phyloP scores from a whole-genome alignment of 2,797 vertebrate genomes.

The Rhinogobio ventralis region DNA sequence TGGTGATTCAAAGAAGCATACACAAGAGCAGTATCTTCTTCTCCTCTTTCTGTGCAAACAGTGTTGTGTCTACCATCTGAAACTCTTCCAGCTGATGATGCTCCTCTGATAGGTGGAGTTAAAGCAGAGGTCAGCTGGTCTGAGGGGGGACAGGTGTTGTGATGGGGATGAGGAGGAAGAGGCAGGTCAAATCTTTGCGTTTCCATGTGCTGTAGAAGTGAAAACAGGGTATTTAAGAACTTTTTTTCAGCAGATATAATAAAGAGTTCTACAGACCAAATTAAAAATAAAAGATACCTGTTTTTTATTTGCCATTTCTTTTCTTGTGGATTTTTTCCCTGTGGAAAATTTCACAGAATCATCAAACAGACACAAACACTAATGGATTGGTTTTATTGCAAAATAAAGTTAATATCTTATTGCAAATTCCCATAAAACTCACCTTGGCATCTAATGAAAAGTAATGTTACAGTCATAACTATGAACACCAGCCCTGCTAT shows the following conservation, averaged over 20 bases:
- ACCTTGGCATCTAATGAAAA: conserved; percentile 19
- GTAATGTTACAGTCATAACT: not conserved
- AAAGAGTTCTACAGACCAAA: not conserved
- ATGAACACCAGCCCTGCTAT: conserved; percentile 5
- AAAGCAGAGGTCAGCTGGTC: not conserved
- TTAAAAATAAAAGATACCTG: conserved; percentile 19
- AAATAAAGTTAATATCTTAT: not conserved
- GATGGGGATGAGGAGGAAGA: not conserved
- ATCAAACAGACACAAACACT: not conserved
- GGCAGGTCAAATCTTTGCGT: not conserved
- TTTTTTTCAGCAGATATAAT: not conserved
- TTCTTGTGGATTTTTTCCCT: conserved; percentile 7
- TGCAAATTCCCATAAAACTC: not conserved
- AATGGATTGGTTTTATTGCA: not conserved
- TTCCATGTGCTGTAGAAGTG: conserved; percentile 17
- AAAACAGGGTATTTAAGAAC: not conserved
- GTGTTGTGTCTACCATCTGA: not conserved
- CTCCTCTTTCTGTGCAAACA: not conserved
- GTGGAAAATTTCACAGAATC: not conserved
- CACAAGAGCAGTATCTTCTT: not conserved
- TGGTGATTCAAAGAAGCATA: conserved; percentile 44
- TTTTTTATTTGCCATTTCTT: not conserved
- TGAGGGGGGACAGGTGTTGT: not conserved
- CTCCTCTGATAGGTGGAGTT: not conserved
- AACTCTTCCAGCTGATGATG: conserved; percentile 11